Base-by-base conservation (phyloP, 2,113 vertebrate species). In the Phalacrocorax aristotelis region DNA sequence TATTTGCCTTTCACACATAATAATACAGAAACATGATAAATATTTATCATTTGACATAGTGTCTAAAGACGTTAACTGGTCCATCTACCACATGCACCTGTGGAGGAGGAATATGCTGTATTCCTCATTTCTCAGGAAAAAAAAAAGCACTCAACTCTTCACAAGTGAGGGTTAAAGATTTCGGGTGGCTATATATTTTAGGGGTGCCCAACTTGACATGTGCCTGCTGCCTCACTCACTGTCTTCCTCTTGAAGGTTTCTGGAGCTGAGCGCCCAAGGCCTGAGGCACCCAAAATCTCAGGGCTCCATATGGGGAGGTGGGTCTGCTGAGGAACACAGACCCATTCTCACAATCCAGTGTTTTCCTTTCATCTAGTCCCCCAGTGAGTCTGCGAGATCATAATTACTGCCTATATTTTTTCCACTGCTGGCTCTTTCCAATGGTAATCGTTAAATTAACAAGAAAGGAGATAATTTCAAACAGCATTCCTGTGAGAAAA, bases 391-490 rank as follows among this genome's bases (percentile, higher is more conserved):
- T 81, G 62, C 62, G 44, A 81, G 57, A 72, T 78, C n/a, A 14
- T 95, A 84, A 85, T 92, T 96, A 87, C 58, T 90, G 90, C 83
- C 72, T 69, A 9, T 85, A 55, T 94, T 94, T 93, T 80, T 89
- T 74, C 81, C 40, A 65, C 87, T 5, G 0, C 87, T 70, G 78
- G 58, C 70, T 84, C 81, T 81, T 95, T 87, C 64, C 19, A 14
- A 83, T 85, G 80, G n/a, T 71, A 94, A 95, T 83, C 5, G 11
- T 95, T 94, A 96, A 93, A 95, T 90, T 91, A 94, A 93, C 70
- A 93, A 89, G 95, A 90, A 89, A 97, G 49, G 83, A 95, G 92
- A 84, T 92, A 38, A 96, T 96, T 95, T 96, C 79, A 75, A 87
- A 71, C 13, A 30, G 69, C 74, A 40, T 66, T 82, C 74, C 89